A percentile compares a stretch with the other conserved stretches of the same genome.
Conservation (phyloP, 1,140 invertebrate genomes). For the Drosophila trapezifrons region DNA sequence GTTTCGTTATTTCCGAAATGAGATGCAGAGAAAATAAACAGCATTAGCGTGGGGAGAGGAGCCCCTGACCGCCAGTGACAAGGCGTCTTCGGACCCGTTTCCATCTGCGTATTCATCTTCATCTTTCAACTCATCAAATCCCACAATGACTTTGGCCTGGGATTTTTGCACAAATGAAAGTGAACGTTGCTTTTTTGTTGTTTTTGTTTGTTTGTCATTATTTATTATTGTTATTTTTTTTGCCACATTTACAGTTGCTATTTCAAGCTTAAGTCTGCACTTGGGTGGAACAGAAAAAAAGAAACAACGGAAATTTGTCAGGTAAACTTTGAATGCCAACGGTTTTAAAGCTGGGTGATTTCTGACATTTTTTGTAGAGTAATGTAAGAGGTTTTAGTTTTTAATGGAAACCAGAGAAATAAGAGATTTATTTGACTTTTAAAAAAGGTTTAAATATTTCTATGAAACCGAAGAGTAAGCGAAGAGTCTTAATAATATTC, state of each 20-base stretch:
- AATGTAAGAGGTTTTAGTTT: neutral
- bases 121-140: slow-evolving; percentile 35
- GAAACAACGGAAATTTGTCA: slow-evolving; percentile 53
- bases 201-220: slow-evolving; percentile 28
- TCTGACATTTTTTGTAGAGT: slow-evolving; percentile 23
- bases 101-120: slow-evolving; percentile 60
- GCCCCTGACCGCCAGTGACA: slow-evolving; percentile 57
- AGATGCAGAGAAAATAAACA: slow-evolving; percentile 73
- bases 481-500: neutral
- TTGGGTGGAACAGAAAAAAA: slow-evolving; percentile 39
- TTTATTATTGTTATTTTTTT: slow-evolving; percentile 32
- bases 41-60: slow-evolving; percentile 47
- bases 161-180: slow-evolving; percentile 72
- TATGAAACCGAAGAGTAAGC: no score
- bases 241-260: slow-evolving; percentile 33
- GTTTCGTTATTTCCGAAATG: slow-evolving; percentile 58
- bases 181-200: slow-evolving; percentile 50
- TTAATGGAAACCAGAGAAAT: neutral
- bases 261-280: slow-evolving; percentile 27
- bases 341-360: slow-evolving; percentile 28
- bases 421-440: neutral
- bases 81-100: slow-evolving; percentile 45
- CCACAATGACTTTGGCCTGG: slow-evolving; percentile 56
- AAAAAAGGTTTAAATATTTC: neutral
- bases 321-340: slow-evolving; percentile 46